Evolutionary conservation across 2,113 vertebrate genomes (phyloP).

Genomic region (Microtus richardsoni): DNA sequence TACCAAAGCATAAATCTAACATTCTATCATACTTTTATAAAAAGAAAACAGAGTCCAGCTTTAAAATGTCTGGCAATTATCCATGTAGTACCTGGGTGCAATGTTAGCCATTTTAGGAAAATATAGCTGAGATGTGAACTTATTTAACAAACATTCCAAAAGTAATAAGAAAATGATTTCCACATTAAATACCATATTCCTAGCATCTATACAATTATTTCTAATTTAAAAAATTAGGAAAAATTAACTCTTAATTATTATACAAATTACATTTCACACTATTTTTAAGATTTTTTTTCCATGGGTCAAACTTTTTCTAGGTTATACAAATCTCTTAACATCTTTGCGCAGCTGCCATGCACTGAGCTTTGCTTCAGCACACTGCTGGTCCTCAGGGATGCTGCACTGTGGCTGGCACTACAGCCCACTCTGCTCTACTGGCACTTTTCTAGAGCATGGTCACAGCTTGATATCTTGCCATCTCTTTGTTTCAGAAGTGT

Average conservation of each 20-base stretch:
- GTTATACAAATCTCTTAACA: slow-evolving; percentile 53
- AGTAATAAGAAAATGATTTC: slow-evolving; percentile 23
- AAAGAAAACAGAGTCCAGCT: slow-evolving; percentile 46
- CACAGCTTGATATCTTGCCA: slow-evolving; percentile 73
- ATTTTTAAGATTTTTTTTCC: neutral
- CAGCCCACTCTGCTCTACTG: neutral
- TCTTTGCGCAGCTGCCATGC: neutral
- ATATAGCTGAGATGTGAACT: slow-evolving; percentile 73
- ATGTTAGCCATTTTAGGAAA: slow-evolving; percentile 5
- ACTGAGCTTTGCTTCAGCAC: neutral
- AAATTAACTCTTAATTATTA: slow-evolving; percentile 33
- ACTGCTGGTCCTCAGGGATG: neutral
- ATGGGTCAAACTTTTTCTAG: slow-evolving; percentile 30
- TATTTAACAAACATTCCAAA: slow-evolving; percentile 49
- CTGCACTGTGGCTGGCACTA: too few species aligned
- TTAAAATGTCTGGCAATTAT: slow-evolving; percentile 32
- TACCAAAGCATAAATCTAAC: slow-evolving; percentile 49
- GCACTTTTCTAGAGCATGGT: slow-evolving; percentile 38
- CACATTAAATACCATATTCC: slow-evolving; percentile 35
- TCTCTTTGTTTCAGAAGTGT: slow-evolving; percentile 65
- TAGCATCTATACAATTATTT: slow-evolving; percentile 7
- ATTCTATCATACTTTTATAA: neutral
- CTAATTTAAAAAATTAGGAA: neutral
- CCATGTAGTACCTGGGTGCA: neutral
- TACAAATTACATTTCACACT: slow-evolving; percentile 19